Evolutionary conservation across 2,888 invertebrate species (phyloP).

Genomic region (Leucophora obtusa): DNA sequence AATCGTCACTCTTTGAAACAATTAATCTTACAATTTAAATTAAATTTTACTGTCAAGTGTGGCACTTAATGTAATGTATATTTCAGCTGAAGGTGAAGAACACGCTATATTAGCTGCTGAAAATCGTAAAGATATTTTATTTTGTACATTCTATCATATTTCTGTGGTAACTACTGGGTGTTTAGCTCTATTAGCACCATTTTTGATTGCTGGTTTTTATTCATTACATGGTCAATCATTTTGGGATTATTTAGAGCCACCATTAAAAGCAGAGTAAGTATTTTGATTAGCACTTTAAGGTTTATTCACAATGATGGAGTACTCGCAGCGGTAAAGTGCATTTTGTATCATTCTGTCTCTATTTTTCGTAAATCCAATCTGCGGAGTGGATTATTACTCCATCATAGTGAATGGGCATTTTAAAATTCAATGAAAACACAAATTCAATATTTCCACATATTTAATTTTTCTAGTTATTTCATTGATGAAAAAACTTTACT

Average conservation of each 20-base stretch:
- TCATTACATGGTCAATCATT: constrained; percentile 9
- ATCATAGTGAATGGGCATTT: too few species aligned
- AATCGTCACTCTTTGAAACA: too few species aligned
- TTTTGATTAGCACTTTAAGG: too few species aligned
- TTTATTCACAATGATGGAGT: too few species aligned
- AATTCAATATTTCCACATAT: too few species aligned
- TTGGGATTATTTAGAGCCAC: constrained; percentile 31
- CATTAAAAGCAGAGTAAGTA: constrained; percentile 52
- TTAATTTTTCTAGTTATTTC: constrained; percentile 4
- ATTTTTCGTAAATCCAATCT: too few species aligned
- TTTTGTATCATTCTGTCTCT: too few species aligned
- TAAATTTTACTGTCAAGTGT: too few species aligned
- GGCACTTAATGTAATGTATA: neutral
- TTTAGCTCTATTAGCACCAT: constrained; percentile 19
- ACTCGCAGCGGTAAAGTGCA: too few species aligned
- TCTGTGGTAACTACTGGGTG: constrained; percentile 29
- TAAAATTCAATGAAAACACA: too few species aligned
- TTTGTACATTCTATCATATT: constrained; percentile 43
- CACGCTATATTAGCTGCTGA: constrained; percentile 31
- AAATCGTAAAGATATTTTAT: constrained; percentile 49
- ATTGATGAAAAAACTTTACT: neutral
- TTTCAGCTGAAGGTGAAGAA: constrained; percentile 50
- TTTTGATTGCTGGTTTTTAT: constrained; percentile 32
- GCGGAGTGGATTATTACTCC: too few species aligned
- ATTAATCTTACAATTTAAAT: too few species aligned